phyloP scores from a whole-genome alignment of 1,140 invertebrate species.

The Eumeta japonica region DNA sequence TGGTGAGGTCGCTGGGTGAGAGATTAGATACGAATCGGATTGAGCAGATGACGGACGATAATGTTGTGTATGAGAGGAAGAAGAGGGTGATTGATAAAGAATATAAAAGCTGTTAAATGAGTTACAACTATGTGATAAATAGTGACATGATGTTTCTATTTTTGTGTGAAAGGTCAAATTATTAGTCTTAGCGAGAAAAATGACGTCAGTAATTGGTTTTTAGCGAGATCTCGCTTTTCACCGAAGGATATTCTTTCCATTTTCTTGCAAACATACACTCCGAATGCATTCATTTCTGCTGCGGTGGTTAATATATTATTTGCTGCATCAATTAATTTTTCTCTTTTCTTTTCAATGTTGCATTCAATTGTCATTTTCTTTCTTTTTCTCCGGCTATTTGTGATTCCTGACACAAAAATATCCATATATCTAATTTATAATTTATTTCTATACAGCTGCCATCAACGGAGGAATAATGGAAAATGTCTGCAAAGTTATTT shows the following conservation, averaged over 20 bases:
- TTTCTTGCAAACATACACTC: constrained; percentile 1
- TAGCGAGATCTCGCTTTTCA: constrained; percentile 3
- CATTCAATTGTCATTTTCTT: no score
- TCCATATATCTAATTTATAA: no score
- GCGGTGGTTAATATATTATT: no score
- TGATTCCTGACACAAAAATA: constrained; percentile 3
- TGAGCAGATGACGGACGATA: neutral
- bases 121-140: neutral
- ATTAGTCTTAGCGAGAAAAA: constrained; percentile 2
- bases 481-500: no score
- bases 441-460: no score
- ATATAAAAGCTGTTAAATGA: neutral
- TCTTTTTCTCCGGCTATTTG: neutral
- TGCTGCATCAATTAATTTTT: no score
- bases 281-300: constrained; percentile 2
- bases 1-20: neutral
- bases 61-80: constrained; percentile 2
- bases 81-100: neutral
- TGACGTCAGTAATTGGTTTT: neutral
- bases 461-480: no score
- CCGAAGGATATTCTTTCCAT: neutral
- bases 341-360: no score
- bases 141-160: constrained; percentile 2
- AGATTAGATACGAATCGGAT: neutral
- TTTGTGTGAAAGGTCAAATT: constrained; percentile 3